Evolutionary conservation across 1,140 invertebrate genomes (phyloP).

Genomic region (Drosophila pallidifrons): DNA sequence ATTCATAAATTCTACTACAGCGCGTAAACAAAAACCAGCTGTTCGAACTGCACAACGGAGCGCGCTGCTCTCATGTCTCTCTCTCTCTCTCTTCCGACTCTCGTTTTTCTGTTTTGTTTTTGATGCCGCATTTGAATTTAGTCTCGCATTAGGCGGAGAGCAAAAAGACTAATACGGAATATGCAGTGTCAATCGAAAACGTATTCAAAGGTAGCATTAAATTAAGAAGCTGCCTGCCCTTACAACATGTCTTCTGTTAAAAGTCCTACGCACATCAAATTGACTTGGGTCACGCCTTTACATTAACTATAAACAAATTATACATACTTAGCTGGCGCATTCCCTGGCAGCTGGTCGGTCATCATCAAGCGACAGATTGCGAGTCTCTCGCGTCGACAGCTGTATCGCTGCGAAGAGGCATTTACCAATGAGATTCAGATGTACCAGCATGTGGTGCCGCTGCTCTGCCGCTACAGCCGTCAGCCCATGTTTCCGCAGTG

Average conservation of each 20-base stretch:
- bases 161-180: no score
- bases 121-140: conserved; percentile 18
- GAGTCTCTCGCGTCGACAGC: conserved; percentile 73
- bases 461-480: conserved; percentile 62
- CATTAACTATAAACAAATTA: no score
- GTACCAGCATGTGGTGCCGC: conserved; percentile 73
- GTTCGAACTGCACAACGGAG: conserved; percentile 37
- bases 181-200: no score
- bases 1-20: conserved; percentile 71
- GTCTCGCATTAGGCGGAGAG: background rate
- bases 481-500: conserved; percentile 75
- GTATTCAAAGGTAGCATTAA: no score
- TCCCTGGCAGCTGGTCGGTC: conserved; percentile 55
- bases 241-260: no score
- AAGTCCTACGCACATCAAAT: no score
- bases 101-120: conserved; percentile 13
- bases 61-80: conserved; percentile 4
- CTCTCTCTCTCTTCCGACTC: conserved; percentile 34
- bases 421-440: conserved; percentile 81
- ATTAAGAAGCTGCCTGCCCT: no score
- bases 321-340: conserved; percentile 35
- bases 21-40: conserved; percentile 77
- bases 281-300: no score
- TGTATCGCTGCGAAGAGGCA: conserved; percentile 80
- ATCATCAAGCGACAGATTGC: conserved; percentile 83